A percentile compares a stretch with the other conserved stretches of the same genome.
Conservation (phyloP, 2,888 invertebrate genomes). For the Torymus auratus region DNA sequence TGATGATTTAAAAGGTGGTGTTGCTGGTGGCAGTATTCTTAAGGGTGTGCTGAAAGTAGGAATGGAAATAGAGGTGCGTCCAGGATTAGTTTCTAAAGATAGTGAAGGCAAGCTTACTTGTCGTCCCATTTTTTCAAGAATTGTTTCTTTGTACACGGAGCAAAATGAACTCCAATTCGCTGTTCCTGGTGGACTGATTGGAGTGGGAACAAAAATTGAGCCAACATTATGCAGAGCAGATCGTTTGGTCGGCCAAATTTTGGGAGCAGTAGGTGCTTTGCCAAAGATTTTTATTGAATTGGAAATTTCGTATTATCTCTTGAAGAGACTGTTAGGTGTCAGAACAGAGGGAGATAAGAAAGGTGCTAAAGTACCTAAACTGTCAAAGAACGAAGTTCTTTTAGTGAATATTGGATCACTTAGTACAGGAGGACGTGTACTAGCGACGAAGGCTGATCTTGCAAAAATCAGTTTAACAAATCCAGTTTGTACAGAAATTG, state of each 20-base stretch:
- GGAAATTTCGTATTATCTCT: conserved; percentile 97
- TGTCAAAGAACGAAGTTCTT: conserved; percentile 92
- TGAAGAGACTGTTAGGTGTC: conserved; percentile 96
- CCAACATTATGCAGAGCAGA: conserved; percentile 99
- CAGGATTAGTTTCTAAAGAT: conserved; percentile 98
- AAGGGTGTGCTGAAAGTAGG: conserved; percentile 97
- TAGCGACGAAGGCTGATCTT: conserved; percentile 96
- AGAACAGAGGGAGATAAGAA: conserved; percentile 99
- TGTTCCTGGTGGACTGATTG: conserved; percentile 99
- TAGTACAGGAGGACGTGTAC: conserved; percentile 97
- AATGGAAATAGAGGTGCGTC: conserved; percentile 99
- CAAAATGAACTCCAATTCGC: conserved; percentile 99
- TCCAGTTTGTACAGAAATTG: conserved; percentile 99
- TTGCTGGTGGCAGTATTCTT: conserved; percentile 98
- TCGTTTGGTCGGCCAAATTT: conserved; percentile 94
- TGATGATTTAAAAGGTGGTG: conserved; percentile 97
- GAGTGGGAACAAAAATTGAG: conserved; percentile 99
- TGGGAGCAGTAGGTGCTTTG: conserved; percentile 97
- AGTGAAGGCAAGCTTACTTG: conserved; percentile 96
- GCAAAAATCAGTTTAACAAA: conserved; percentile 97
- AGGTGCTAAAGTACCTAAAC: conserved; percentile 97
- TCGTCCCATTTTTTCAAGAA: conserved; percentile 96
- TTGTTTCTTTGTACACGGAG: conserved; percentile 97
- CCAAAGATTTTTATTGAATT: conserved; percentile 98
- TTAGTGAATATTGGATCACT: conserved; percentile 99